Percentiles rank a stretch among this genome's conserved stretches.
Evolutionary conservation across 2,888 invertebrate genomes (phyloP).

Genomic region (Tromatobia lineatoria): DNA sequence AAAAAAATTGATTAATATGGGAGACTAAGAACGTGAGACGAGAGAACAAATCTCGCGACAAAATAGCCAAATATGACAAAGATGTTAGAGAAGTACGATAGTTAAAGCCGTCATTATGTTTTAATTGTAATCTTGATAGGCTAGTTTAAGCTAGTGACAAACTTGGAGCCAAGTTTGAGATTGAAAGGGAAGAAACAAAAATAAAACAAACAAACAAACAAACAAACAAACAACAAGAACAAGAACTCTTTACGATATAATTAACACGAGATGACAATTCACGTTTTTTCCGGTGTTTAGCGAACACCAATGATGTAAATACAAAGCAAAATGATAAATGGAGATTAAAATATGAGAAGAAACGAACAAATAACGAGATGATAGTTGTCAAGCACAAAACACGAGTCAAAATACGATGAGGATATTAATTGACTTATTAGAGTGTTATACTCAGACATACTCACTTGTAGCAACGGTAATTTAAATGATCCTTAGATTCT

Average conservation of each 20-base stretch:
- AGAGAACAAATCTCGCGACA: constrained; percentile 63
- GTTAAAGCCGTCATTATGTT: constrained; percentile 78
- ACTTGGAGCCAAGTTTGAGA: constrained; percentile 45
- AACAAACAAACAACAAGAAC: constrained; percentile 28
- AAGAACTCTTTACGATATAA: background rate
- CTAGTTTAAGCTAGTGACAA: constrained; percentile 70
- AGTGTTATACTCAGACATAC: constrained; percentile 66
- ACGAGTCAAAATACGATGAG: constrained; percentile 36
- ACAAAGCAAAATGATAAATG: constrained; percentile 27
- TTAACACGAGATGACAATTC: constrained; percentile 4
- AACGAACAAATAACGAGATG: constrained; percentile 31
- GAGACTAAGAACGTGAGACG: constrained; percentile 14
- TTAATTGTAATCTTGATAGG: constrained; percentile 78
- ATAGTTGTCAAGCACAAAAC: constrained; percentile 78
- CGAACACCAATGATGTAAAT: constrained; percentile 52
- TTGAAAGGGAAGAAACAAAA: constrained; percentile 36
- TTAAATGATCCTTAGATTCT: constrained; percentile 61
- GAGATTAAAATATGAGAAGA: constrained; percentile 13
- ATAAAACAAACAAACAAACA: constrained; percentile 34
- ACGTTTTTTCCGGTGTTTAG: constrained; percentile 21
- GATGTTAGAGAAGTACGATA: constrained; percentile 76
- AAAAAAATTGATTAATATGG: background rate
- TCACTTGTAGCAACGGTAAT: constrained; percentile 65
- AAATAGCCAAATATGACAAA: constrained; percentile 83
- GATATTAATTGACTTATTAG: constrained; percentile 63